These are phyloP conservation scores for Dryomyza anilis DNA, from an alignment of 2,888 invertebrate genomes.

Conservation along the genomic window DNA sequence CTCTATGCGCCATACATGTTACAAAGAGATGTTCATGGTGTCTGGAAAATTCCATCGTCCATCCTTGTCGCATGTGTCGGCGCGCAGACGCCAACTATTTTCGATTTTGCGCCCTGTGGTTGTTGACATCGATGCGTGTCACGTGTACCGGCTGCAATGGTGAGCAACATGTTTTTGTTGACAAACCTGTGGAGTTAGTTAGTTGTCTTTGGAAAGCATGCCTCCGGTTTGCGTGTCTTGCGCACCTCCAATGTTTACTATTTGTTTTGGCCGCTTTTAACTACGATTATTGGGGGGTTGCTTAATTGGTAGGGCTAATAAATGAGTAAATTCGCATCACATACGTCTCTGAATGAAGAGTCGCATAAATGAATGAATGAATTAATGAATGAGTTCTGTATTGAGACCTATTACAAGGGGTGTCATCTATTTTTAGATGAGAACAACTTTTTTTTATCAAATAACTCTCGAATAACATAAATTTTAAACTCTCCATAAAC, in stretches of 20 bases:
- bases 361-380: neutral
- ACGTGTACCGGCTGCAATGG: conserved; percentile 30
- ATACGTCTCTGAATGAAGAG: neutral
- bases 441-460: no score
- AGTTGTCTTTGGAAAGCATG: neutral
- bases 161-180: conserved; percentile 33
- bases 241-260: conserved; percentile 49
- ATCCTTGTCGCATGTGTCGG: conserved; percentile 24
- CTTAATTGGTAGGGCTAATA: conserved; percentile 21
- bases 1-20: conserved; percentile 32
- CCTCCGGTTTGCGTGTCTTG: conserved; percentile 37
- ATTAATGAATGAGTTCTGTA: conserved; percentile 4
- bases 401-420: conserved; percentile 30
- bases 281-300: no score
- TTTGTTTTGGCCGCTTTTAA: conserved; percentile 29
- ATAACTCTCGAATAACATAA: no score
- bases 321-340: neutral
- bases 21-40: conserved; percentile 35
- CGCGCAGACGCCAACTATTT: conserved; percentile 30
- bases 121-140: conserved; percentile 35
- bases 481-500: no score
- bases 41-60: conserved; percentile 20
- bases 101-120: conserved; percentile 24
- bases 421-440: neutral
- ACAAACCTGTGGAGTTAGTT: conserved; percentile 2